These are phyloP conservation scores for Sebastes iracundus DNA, from an alignment of 2,797 vertebrate species.

Conservation along the genomic window DNA sequence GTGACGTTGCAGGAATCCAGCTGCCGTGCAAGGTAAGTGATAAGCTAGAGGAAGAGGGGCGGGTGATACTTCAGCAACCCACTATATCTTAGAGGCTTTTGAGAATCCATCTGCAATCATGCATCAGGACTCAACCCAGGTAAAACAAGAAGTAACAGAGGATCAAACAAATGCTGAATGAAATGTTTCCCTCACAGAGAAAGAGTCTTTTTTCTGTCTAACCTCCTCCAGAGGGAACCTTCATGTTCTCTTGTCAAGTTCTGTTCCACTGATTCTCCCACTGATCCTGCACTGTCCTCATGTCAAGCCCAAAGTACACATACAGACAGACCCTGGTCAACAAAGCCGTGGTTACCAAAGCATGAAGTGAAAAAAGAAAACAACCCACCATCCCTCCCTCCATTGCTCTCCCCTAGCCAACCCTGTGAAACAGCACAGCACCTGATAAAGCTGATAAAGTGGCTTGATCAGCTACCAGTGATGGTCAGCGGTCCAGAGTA, in stretches of 20 bases:
- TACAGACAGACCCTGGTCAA: conserved; percentile 62
- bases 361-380: conserved; percentile 74
- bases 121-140: conserved; percentile 6
- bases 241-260: conserved; percentile 76
- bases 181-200: conserved; percentile 49
- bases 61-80: not conserved
- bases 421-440: conserved; percentile 39
- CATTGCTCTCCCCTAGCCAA: not conserved
- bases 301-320: conserved; percentile 72
- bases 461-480: conserved; percentile 50
- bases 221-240: conserved; percentile 63
- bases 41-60: too few relatives aligned
- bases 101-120: conserved; percentile 12
- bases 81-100: not conserved
- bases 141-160: conserved; percentile 36
- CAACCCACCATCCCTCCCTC: conserved; percentile 7
- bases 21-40: too few relatives aligned
- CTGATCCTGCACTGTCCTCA: conserved; percentile 64
- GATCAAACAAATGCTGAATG: conserved; percentile 48
- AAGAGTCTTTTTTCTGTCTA: conserved; percentile 37
- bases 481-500: conserved; percentile 75
- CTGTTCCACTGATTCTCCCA: conserved; percentile 73
- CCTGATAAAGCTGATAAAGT: conserved; percentile 69
- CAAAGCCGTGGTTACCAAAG: conserved; percentile 71
- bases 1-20: too few relatives aligned